Conservation (phyloP, 2,113 vertebrate species). For the Tragelaphus strepsiceros region DNA sequence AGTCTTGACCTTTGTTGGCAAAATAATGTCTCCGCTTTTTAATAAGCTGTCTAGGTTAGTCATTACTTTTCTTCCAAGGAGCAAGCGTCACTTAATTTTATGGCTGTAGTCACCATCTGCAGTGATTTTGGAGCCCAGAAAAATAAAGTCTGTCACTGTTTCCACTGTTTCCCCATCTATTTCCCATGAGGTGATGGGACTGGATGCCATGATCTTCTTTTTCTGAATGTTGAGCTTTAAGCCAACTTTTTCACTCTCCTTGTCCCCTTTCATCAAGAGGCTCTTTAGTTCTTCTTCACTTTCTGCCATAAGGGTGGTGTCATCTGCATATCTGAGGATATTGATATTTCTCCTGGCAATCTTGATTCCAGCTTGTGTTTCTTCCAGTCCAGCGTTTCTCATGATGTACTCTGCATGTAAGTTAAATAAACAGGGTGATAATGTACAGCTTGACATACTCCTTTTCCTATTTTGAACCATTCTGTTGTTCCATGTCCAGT, state of each 20-base stretch:
- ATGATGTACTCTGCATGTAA: neutral
- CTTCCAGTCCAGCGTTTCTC: neutral
- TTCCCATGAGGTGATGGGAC: neutral
- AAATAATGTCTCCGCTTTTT: neutral
- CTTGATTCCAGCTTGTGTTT: neutral
- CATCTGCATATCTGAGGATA: neutral
- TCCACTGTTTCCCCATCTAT: neutral
- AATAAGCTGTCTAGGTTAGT: neutral
- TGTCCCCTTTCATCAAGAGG: neutral
- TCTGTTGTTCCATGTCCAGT: neutral
- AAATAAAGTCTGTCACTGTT: neutral
- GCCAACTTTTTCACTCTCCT: neutral
- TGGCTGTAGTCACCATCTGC: neutral
- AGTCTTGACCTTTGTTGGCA: neutral
- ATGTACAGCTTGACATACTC: neutral
- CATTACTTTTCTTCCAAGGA: neutral
- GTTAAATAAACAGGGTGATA: neutral
- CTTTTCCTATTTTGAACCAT: neutral
- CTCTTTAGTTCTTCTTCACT: neutral
- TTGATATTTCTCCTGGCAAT: neutral
- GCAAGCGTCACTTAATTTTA: neutral
- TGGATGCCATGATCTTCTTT: fast-evolving
- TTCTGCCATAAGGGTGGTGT: neutral
- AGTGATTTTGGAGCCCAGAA: neutral
- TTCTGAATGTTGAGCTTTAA: neutral